phyloP scores from a whole-genome alignment of 2,888 invertebrate genomes.

The Drepana falcataria region DNA sequence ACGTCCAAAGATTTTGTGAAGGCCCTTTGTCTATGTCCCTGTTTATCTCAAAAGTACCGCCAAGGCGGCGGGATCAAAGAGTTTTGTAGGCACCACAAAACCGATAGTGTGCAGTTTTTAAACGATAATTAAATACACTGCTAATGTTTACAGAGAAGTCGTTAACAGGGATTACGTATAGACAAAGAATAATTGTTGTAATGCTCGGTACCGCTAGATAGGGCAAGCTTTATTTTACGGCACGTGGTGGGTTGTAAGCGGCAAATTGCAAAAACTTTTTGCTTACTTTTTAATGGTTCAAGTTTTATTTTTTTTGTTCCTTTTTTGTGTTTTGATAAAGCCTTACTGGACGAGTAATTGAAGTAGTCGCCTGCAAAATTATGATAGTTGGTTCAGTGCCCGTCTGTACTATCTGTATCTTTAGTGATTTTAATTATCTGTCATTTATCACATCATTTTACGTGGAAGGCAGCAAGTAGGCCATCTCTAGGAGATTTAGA shows the following conservation, averaged over 20 bases:
- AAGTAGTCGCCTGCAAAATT: too few species aligned
- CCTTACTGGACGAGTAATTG: too few species aligned
- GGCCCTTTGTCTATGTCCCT: slow-evolving; percentile 41
- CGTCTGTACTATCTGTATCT: too few species aligned
- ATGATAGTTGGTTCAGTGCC: too few species aligned
- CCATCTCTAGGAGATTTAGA: too few species aligned
- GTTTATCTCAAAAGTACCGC: slow-evolving; percentile 37
- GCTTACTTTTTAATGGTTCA: too few species aligned
- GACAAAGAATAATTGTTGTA: not conserved
- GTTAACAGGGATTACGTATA: not conserved
- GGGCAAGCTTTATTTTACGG: not conserved
- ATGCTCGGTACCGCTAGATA: not conserved
- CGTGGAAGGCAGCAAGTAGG: too few species aligned
- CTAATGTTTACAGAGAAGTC: not conserved
- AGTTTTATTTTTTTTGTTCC: too few species aligned
- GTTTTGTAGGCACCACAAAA: not conserved
- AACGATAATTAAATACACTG: not conserved
- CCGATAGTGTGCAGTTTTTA: not conserved
- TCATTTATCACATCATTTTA: too few species aligned
- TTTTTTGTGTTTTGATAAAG: too few species aligned
- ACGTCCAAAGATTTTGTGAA: slow-evolving; percentile 34
- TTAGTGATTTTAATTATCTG: too few species aligned
- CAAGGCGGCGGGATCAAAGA: slow-evolving; percentile 27
- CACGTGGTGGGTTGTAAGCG: not conserved
- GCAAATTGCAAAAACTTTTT: too few species aligned